Evolutionary conservation across 2,113 vertebrate genomes (phyloP).

Genomic region (Camelus bactrianus): DNA sequence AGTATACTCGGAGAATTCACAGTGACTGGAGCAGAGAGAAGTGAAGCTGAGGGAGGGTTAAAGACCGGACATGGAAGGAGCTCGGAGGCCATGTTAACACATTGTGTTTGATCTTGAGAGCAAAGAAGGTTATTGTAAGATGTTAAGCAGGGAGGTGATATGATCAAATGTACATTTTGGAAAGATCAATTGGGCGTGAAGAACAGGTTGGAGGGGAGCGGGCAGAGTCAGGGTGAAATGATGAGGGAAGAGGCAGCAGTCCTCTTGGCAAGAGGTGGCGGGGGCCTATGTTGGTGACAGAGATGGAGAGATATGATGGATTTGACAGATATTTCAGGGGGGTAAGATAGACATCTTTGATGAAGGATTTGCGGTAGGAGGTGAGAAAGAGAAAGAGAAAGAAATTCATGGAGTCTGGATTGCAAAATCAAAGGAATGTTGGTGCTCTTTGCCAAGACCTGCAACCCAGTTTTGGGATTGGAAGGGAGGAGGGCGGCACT

Average conservation of each 20-base stretch:
- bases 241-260: neutral
- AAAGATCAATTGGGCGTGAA: neutral
- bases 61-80: neutral
- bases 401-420: neutral
- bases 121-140: neutral
- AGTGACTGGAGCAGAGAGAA: neutral
- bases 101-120: neutral
- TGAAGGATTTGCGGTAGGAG: neutral
- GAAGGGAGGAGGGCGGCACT: rapidly evolving
- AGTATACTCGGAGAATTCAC: neutral
- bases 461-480: neutral
- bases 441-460: neutral
- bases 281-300: neutral
- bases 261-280: neutral
- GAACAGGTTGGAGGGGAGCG: neutral
- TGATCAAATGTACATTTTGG: neutral
- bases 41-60: neutral
- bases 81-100: neutral
- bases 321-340: neutral
- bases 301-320: neutral
- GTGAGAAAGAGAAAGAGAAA: neutral
- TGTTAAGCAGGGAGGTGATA: neutral
- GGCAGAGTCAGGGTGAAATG: neutral
- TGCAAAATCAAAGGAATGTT: neutral
- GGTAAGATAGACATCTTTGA: neutral